A percentile compares a stretch with the other conserved stretches of the same genome.
These are phyloP conservation scores for Perizoma affinitatum DNA, from an alignment of 2,888 invertebrate genomes.

Conservation along the genomic window DNA sequence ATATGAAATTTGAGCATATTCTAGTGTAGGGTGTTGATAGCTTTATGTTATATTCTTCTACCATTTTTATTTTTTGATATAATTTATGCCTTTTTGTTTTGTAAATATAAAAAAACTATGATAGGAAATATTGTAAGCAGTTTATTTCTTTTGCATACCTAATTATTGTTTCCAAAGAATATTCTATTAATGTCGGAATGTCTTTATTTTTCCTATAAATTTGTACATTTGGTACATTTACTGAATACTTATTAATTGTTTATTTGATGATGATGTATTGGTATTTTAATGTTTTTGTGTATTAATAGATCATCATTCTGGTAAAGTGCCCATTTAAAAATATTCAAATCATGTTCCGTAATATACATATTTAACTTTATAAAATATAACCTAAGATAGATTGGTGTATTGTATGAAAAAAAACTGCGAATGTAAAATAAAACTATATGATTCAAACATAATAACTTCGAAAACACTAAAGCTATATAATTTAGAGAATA, in stretches of 20 bases:
- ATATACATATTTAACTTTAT: slow-evolving; percentile 5
- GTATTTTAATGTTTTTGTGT: slow-evolving; percentile 19
- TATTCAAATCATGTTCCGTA: slow-evolving; percentile 12
- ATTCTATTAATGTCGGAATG: slow-evolving; percentile 18
- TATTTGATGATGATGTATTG: neutral
- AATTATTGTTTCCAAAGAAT: slow-evolving; percentile 25
- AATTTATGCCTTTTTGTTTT: slow-evolving; percentile 4
- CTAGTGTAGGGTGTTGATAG: slow-evolving; percentile 1
- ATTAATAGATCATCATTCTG: neutral
- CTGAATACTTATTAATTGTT: slow-evolving; percentile 2
- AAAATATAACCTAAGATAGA: neutral
- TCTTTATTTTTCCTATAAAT: slow-evolving; percentile 10
- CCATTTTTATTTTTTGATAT: neutral
- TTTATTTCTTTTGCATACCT: slow-evolving; percentile 5
- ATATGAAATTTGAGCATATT: slow-evolving; percentile 4
- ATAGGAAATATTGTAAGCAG: slow-evolving; percentile 1
- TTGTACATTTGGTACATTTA: slow-evolving; percentile 6
- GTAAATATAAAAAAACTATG: neutral
- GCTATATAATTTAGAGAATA: too few species aligned
- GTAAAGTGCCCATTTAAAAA: neutral
- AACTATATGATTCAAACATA: neutral
- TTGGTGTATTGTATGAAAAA: neutral
- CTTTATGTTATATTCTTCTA: neutral
- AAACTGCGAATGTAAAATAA: neutral
- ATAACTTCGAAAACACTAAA: neutral